Evolutionary conservation across 2,113 vertebrate genomes (phyloP).

Genomic region (Motacilla alba): DNA sequence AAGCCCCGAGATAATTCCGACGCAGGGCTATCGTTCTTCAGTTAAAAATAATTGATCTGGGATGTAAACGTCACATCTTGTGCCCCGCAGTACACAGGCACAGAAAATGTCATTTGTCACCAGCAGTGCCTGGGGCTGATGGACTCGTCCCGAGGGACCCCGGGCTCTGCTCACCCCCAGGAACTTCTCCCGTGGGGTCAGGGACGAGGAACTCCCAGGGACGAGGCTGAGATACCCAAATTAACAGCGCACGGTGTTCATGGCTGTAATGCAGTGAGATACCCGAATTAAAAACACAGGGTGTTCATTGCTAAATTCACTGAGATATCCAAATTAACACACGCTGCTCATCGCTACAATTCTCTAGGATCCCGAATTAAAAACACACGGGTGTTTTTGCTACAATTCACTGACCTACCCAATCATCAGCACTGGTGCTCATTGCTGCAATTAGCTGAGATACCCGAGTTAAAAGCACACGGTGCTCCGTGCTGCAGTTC

Average conservation of each 20-base stretch:
- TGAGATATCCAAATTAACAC: no score
- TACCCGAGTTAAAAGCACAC: no score
- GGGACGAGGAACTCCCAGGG: neutral
- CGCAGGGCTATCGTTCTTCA: constrained; percentile 23
- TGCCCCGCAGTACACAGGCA: neutral
- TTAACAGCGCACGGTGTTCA: neutral
- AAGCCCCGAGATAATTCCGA: constrained; percentile 36
- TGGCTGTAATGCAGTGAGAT: neutral
- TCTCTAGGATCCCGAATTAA: no score
- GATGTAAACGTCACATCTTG: constrained; percentile 11
- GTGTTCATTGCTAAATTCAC: no score
- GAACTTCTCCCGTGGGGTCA: neutral
- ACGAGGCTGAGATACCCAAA: neutral
- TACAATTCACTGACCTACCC: no score
- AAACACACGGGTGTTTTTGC: no score
- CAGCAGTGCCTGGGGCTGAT: neutral
- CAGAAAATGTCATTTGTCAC: constrained; percentile 45
- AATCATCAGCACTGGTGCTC: no score
- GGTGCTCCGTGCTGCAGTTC: neutral
- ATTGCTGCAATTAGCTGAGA: no score
- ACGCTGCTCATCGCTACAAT: no score
- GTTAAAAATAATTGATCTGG: constrained; percentile 63
- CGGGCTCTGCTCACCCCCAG: neutral
- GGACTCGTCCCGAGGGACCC: neutral
- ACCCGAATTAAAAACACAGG: no score